phyloP scores from a whole-genome alignment of 1,140 invertebrate species.

The Drosophila sulfurigaster region DNA sequence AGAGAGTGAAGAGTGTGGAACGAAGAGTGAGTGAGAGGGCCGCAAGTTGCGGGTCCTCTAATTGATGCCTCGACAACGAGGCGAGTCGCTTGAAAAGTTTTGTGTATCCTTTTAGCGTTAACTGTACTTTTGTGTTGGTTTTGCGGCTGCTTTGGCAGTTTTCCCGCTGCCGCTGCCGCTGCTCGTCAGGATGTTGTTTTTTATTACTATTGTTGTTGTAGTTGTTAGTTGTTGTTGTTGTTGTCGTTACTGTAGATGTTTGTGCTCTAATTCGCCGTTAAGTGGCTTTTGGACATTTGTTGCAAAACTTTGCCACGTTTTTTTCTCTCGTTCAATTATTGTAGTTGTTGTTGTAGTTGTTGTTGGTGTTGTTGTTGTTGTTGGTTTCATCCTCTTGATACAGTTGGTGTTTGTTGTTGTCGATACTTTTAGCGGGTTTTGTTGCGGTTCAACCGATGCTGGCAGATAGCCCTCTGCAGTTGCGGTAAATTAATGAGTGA shows the following conservation, averaged over 20 bases:
- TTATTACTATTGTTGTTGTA: background rate
- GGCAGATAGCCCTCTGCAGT: conserved; percentile 41
- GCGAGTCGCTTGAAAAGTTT: conserved; percentile 65
- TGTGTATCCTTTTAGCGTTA: conserved; percentile 76
- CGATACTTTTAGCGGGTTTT: conserved; percentile 58
- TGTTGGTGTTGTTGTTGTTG: background rate
- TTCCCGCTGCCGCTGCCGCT: too few species aligned
- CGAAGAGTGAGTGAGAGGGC: background rate
- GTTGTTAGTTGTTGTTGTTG: conserved; percentile 22
- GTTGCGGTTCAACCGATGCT: conserved; percentile 40
- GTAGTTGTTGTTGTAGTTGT: conserved; percentile 21
- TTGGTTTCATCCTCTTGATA: conserved; percentile 13
- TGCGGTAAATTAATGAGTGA: conserved; percentile 62
- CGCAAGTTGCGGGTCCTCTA: conserved; percentile 9
- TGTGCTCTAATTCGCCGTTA: conserved; percentile 78
- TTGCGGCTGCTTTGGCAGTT: conserved; percentile 37
- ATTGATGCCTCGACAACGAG: conserved; percentile 36
- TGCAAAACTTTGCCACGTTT: conserved; percentile 61
- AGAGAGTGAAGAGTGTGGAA: background rate
- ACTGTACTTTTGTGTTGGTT: conserved; percentile 73
- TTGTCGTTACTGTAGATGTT: conserved; percentile 58
- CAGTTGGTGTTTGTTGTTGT: conserved; percentile 28
- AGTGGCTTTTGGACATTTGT: conserved; percentile 81
- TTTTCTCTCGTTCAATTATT: background rate
- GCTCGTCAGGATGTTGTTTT: conserved; percentile 29